Percentiles rank a stretch among this genome's conserved stretches.
These are phyloP conservation scores for Eupithecia vulgata DNA, from an alignment of 2,888 invertebrate species.

Conservation along the genomic window DNA sequence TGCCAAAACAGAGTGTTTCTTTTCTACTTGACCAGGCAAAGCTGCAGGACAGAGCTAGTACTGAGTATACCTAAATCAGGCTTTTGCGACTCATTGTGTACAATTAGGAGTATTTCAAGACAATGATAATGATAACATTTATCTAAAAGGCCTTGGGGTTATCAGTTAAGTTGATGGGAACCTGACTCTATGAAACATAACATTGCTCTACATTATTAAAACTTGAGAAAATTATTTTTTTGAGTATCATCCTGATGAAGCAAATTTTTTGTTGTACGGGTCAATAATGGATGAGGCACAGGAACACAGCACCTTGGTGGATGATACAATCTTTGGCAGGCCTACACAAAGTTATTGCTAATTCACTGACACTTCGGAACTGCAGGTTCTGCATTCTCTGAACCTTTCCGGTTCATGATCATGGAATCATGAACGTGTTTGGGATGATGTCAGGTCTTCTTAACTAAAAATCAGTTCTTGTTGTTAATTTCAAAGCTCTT, in stretches of 20 bases:
- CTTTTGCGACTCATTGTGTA: conserved; percentile 6
- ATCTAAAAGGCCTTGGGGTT: conserved; percentile 16
- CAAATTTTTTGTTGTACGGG: no score
- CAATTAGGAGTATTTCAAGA: conserved; percentile 5
- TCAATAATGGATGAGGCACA: no score
- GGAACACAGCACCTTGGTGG: no score
- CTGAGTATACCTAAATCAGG: neutral
- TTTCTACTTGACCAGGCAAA: neutral
- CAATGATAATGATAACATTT: conserved; percentile 5
- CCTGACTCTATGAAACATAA: conserved; percentile 7
- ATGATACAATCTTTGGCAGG: no score
- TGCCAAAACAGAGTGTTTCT: neutral
- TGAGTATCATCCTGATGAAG: neutral
- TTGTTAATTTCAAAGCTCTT: no score
- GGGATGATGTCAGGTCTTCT: no score
- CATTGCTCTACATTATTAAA: neutral
- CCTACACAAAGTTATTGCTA: no score
- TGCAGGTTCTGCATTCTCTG: no score
- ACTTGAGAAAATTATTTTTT: neutral
- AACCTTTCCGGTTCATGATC: no score
- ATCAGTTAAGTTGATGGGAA: conserved; percentile 16
- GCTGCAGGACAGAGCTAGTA: neutral
- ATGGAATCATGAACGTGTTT: no score
- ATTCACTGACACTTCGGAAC: no score
- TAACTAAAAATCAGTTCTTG: no score